Conservation (phyloP, 2,113 vertebrate species). For the Climacteris rufus region DNA sequence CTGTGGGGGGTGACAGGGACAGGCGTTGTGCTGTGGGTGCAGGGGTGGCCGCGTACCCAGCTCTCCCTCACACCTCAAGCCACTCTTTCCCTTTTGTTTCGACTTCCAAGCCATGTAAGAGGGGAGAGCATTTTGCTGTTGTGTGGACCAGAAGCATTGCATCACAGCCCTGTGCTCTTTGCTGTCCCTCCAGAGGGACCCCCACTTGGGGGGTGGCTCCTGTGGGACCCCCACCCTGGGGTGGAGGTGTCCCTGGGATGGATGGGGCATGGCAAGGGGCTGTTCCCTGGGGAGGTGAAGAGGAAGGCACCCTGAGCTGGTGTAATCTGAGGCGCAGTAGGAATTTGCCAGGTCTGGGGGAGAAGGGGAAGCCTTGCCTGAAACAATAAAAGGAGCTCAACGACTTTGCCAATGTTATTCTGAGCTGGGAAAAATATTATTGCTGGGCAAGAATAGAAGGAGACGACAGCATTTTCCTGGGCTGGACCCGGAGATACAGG, state of each 20-base stretch:
- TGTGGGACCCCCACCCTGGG: neutral
- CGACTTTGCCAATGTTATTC: slow-evolving; percentile 16
- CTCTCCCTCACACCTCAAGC: neutral
- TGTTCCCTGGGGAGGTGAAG: neutral
- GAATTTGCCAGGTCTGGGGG: neutral
- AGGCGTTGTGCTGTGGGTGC: neutral
- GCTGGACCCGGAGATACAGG: accelerated
- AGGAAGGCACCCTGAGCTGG: neutral
- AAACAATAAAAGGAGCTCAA: slow-evolving; percentile 27
- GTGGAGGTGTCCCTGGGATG: neutral
- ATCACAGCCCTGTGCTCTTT: neutral
- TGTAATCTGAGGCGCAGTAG: neutral
- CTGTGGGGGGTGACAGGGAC: neutral
- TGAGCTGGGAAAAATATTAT: slow-evolving; percentile 58
- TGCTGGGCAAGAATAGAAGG: slow-evolving; percentile 54
- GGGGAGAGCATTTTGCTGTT: neutral
- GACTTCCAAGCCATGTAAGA: neutral
- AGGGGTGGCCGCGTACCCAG: accelerated
- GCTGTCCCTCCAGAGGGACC: neutral
- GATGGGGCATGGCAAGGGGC: neutral
- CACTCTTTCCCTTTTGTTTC: neutral
- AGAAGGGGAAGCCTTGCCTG: slow-evolving; percentile 1
- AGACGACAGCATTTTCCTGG: neutral
- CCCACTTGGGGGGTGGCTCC: neutral
- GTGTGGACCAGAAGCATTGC: neutral